A percentile compares a stretch with the other conserved stretches of the same genome.
Evolutionary conservation across 1,140 invertebrate genomes (phyloP).

Genomic region (Bombus pyrosoma): DNA sequence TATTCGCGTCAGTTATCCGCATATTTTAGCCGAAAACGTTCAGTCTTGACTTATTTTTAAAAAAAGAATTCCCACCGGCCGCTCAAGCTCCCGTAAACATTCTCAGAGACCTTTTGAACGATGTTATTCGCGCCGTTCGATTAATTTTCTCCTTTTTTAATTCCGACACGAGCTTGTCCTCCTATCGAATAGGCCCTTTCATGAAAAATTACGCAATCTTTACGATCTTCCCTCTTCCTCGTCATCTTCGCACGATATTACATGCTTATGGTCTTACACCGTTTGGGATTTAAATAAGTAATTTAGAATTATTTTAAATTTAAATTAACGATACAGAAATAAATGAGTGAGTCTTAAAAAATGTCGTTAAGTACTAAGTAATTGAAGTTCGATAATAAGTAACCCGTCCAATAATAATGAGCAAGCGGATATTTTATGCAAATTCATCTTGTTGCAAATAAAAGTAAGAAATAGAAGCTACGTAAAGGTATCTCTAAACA

Average conservation of each 20-base stretch:
- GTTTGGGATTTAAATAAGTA: background rate
- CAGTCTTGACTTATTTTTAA: background rate
- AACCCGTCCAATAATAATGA: no score
- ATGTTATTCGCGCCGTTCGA: background rate
- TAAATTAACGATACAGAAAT: no score
- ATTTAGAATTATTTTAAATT: background rate
- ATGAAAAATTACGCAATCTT: background rate
- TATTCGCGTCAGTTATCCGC: constrained; percentile 9
- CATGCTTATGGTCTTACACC: no score
- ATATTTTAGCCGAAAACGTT: constrained; percentile 3
- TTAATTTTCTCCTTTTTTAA: constrained; percentile 14
- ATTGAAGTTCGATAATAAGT: no score
- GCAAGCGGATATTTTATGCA: no score
- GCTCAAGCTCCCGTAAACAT: background rate
- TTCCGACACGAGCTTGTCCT: background rate
- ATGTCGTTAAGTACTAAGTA: no score
- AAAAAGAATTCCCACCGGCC: background rate
- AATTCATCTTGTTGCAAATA: no score
- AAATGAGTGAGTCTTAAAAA: no score
- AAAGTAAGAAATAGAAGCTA: no score
- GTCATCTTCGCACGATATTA: background rate
- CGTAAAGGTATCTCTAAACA: no score
- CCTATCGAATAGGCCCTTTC: background rate
- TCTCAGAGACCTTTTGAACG: background rate
- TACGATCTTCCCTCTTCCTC: background rate